These are phyloP conservation scores for Numenius arquata DNA, from an alignment of 2,113 vertebrate genomes.

Conservation along the genomic window DNA sequence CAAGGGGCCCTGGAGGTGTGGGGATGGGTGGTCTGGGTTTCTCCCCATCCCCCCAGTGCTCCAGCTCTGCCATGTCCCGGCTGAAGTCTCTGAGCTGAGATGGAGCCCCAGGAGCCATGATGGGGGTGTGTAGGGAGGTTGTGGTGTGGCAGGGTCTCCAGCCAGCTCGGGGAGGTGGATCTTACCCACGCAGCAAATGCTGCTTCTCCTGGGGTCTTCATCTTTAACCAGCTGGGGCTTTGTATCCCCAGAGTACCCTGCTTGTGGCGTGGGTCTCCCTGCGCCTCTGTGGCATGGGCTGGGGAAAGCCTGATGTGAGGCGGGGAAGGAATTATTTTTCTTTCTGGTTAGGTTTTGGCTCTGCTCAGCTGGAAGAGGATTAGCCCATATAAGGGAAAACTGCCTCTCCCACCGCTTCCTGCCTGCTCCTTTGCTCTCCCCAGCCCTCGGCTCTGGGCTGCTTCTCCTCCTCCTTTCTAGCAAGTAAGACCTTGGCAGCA, in stretches of 20 bases:
- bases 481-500: not conserved
- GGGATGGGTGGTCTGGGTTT: not conserved
- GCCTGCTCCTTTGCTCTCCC: not conserved
- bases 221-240: not conserved
- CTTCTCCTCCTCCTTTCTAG: not conserved
- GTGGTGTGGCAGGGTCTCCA: not conserved
- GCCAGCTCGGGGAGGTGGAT: not conserved
- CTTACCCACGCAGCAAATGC: fast-evolving
- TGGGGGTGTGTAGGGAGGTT: not conserved
- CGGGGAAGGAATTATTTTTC: slow-evolving; percentile 1
- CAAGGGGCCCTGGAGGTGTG: not conserved
- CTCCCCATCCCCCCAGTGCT: not conserved
- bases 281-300: not conserved
- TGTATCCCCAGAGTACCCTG: not conserved
- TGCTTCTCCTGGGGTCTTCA: not conserved
- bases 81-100: not conserved
- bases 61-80: not conserved
- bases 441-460: not conserved
- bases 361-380: slow-evolving; percentile 32
- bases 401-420: not conserved
- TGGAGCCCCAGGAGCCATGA: fast-evolving
- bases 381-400: slow-evolving; percentile 72
- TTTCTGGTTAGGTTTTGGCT: slow-evolving; percentile 44
- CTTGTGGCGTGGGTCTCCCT: not conserved
- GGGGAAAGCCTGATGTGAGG: not conserved